phyloP scores from a whole-genome alignment of 2,797 vertebrate genomes.

The Bradypodion ventrale region DNA sequence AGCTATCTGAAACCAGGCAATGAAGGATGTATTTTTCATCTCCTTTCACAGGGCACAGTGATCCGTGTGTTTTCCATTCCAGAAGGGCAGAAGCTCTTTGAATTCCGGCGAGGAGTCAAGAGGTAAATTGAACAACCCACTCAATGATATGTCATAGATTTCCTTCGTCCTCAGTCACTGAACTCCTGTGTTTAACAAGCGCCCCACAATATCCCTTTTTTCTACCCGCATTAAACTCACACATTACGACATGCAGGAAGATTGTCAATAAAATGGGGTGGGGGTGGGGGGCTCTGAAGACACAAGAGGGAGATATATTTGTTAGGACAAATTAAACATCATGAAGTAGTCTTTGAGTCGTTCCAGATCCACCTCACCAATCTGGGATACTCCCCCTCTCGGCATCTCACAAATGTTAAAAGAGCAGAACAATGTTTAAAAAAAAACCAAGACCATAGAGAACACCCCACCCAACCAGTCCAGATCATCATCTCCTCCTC shows the following conservation, averaged over 20 bases:
- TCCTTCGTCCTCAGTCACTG: not conserved
- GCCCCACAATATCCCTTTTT: no score
- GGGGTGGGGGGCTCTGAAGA: not conserved
- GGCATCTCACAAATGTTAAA: no score
- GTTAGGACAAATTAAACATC: not conserved
- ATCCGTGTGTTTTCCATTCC: conserved; percentile 99
- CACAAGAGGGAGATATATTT: not conserved
- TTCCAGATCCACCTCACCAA: not conserved
- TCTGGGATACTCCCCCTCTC: no score
- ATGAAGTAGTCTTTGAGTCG: not conserved
- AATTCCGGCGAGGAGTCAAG: conserved; percentile 98
- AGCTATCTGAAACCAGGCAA: conserved; percentile 1
- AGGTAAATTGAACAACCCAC: conserved; percentile 78
- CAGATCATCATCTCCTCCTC: no score
- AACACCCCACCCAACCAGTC: no score
- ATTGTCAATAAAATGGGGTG: not conserved
- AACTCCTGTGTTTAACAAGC: not conserved
- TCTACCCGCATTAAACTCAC: no score
- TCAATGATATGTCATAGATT: not conserved
- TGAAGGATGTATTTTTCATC: not conserved
- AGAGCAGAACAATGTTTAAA: no score
- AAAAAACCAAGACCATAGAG: no score
- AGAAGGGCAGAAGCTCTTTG: conserved; percentile 98
- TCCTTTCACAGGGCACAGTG: conserved; percentile 87
- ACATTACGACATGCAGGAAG: not conserved